These are phyloP conservation scores for Calliphora vomitoria DNA, from an alignment of 2,888 invertebrate genomes.

Conservation along the genomic window DNA sequence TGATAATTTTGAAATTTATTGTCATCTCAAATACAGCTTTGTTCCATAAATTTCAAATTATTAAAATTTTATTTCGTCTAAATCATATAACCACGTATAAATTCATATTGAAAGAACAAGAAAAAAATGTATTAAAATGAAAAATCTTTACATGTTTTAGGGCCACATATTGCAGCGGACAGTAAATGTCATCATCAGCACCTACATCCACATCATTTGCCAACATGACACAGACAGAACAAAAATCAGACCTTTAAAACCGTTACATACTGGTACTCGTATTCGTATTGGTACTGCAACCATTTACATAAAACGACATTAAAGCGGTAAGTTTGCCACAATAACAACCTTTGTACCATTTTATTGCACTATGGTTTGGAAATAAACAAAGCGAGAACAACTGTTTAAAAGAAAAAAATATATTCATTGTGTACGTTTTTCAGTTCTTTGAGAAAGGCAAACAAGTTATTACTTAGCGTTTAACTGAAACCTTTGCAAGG, in stretches of 20 bases:
- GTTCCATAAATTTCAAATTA: too few species aligned
- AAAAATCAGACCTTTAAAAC: conserved; percentile 23
- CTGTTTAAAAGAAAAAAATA: too few species aligned
- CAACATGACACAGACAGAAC: neutral
- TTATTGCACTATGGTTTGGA: conserved; percentile 10
- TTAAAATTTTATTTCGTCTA: too few species aligned
- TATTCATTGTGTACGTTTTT: too few species aligned
- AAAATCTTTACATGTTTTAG: neutral
- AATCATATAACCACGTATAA: too few species aligned
- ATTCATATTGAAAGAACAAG: too few species aligned
- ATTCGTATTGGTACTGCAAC: conserved; percentile 16
- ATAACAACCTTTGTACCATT: conserved; percentile 17
- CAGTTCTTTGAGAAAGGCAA: too few species aligned
- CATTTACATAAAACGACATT: conserved; percentile 37
- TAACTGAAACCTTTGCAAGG: too few species aligned
- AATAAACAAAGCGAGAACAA: neutral
- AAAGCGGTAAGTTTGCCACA: conserved; percentile 31
- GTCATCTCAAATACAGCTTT: too few species aligned
- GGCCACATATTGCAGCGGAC: neutral
- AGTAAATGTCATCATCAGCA: conserved; percentile 4
- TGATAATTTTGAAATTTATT: too few species aligned
- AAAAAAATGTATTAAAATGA: neutral
- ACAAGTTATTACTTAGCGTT: too few species aligned
- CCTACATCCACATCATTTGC: conserved; percentile 12
- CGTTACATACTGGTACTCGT: conserved; percentile 14